These are phyloP conservation scores for Halictus ligatus DNA, from an alignment of 2,888 invertebrate species.

Conservation along the genomic window DNA sequence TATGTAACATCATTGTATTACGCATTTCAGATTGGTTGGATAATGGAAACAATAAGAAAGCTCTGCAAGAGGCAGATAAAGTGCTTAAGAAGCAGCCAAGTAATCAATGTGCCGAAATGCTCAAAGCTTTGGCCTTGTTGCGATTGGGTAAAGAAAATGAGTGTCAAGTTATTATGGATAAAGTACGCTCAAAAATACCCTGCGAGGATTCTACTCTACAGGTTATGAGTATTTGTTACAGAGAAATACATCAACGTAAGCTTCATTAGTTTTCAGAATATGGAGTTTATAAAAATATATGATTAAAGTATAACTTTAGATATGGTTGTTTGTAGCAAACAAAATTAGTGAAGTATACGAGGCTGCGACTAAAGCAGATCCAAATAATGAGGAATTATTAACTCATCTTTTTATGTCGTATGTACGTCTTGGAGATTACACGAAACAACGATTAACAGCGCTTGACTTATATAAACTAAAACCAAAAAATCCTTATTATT, in stretches of 20 bases:
- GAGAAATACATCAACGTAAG: slow-evolving; percentile 96
- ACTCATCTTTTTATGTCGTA: slow-evolving; percentile 98
- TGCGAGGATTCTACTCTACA: slow-evolving; percentile 97
- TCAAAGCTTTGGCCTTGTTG: slow-evolving; percentile 96
- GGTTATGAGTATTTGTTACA: slow-evolving; percentile 97
- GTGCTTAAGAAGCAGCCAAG: slow-evolving; percentile 96
- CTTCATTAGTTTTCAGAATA: slow-evolving; percentile 58
- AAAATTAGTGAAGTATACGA: slow-evolving; percentile 96
- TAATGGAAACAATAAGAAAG: slow-evolving; percentile 98
- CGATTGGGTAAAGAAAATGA: slow-evolving; percentile 94
- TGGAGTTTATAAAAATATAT: background rate
- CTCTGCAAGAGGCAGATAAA: slow-evolving; percentile 98
- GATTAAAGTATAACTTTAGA: background rate
- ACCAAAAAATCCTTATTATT: slow-evolving; percentile 98
- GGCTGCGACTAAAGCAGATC: slow-evolving; percentile 93
- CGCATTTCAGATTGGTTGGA: slow-evolving; percentile 93
- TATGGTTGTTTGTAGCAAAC: slow-evolving; percentile 87
- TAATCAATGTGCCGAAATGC: slow-evolving; percentile 94
- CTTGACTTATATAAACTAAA: slow-evolving; percentile 95
- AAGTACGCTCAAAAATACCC: slow-evolving; percentile 92
- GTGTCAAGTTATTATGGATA: slow-evolving; percentile 90
- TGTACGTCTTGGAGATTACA: slow-evolving; percentile 95
- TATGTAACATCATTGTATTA: slow-evolving; percentile 76
- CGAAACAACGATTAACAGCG: slow-evolving; percentile 95
- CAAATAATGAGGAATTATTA: slow-evolving; percentile 95